These are phyloP conservation scores for Rattus norvegicus DNA, from an alignment of 2,113 vertebrate species.

Conservation along the genomic window GRCr8 NC_086020.1:248851501-248852000, in stretches of 20 bases:
- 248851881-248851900: conserved; percentile 4
- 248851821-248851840: background rate
- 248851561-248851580: no score
- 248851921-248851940: background rate
- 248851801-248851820: background rate
- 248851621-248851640: background rate
- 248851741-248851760: background rate
- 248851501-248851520: no score
- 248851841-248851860: background rate
- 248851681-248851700: background rate
- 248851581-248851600: background rate
- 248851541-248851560: no score
- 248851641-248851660: background rate
- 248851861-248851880: background rate
- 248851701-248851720: background rate
- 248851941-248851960: background rate
- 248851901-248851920: background rate
- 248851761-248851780: background rate
- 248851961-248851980: background rate
- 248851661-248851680: background rate
- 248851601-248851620: background rate
- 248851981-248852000: conserved; percentile 1
- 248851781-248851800: background rate
- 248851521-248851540: no score
- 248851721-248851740: background rate